Conservation (phyloP, 2,113 vertebrate species). For the Nothocercus julius region DNA sequence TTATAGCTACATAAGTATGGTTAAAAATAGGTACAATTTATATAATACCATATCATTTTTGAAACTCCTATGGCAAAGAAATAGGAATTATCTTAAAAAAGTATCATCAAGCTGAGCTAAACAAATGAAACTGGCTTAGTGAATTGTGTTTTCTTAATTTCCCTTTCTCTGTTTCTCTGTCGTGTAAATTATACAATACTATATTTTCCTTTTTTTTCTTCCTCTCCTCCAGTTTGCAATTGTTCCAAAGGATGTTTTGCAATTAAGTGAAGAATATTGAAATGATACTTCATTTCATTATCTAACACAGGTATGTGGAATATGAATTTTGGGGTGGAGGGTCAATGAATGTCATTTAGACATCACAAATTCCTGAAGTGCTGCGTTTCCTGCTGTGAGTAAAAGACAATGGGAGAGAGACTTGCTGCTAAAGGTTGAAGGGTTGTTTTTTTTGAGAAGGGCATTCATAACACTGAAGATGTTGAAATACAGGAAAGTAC, state of each 20-base stretch:
- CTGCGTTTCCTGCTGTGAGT: background rate
- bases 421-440: background rate
- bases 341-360: constrained; percentile 17
- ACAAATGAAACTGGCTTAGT: too few species aligned
- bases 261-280: constrained; percentile 30
- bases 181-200: too few species aligned
- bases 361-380: constrained; percentile 6
- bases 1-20: too few species aligned
- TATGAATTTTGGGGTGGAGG: background rate
- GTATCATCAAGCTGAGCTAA: too few species aligned
- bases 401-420: background rate
- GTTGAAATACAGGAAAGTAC: background rate
- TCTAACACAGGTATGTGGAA: constrained; percentile 6
- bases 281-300: constrained; percentile 34
- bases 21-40: too few species aligned
- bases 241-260: background rate
- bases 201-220: background rate
- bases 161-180: too few species aligned
- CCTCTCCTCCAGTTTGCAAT: background rate
- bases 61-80: too few species aligned
- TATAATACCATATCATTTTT: too few species aligned
- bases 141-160: too few species aligned
- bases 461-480: background rate
- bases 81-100: too few species aligned
- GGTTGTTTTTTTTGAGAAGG: background rate